Evolutionary conservation across 2,113 vertebrate genomes (phyloP), one percentile per base, ranked within the genome.

Genomic region (Pangasianodon hypophthalmus): DNA sequence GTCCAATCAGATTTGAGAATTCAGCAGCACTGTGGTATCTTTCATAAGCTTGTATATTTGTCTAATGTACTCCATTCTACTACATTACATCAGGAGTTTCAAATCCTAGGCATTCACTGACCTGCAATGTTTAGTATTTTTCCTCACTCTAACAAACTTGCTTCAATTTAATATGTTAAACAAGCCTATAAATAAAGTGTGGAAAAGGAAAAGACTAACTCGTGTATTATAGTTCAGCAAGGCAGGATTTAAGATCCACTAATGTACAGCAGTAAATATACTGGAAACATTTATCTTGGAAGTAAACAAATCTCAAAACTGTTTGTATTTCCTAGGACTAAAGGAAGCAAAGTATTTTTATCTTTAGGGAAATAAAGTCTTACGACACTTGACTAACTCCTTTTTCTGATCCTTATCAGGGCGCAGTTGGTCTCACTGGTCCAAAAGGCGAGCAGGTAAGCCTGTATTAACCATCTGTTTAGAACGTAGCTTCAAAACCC

Each of bases 391-490:
- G 7, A 46, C n/a, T 62, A 60, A 62, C 11, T 48, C 50, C 9
- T 56, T 82, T 2, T 75, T 56, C 44, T 71, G 83, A 60, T 71
- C 2, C n/a, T 62, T 54, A 54, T 90, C 90, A 99, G 98, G 98
- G 98, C 87, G 95, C 93, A 7, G 96, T 97, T 14, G 98, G 98
- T 91, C 96, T 98, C 8, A 94, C 96, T 79, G 98, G 98, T 89
- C 96, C 97, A 56, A 96, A 97, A 87, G 98, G 98, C 94, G 97
- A 97, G 46, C 97, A 97, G 95, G 98, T 99, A 94, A 93, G 96
- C 85, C 48, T 58, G 11, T 9, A 73, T 29, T 13, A 46, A 87
- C 32, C 37, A 9, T 29, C 37, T 73, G 44, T 86, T 32, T 32
- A 86, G n/a, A 29, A 71, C 2, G 8, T 62, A 89, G 41, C 46